Percentiles rank a stretch among this genome's conserved stretches.
phyloP scores from a whole-genome alignment of 2,113 vertebrate genomes.

The Nansenia antarctica region DNA sequence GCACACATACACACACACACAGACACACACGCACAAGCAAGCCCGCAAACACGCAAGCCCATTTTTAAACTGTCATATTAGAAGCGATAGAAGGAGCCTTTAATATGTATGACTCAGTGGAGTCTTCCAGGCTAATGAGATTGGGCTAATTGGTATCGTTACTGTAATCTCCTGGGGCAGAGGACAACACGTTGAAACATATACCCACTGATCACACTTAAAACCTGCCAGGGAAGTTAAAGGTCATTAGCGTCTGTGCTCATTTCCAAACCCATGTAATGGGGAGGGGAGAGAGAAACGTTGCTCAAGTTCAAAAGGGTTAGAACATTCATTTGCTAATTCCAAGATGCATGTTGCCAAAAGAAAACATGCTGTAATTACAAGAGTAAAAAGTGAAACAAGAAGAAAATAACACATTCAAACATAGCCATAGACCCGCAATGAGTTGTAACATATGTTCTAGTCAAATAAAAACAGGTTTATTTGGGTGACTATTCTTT shows the following conservation, averaged over 20 bases:
- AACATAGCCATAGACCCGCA: conserved; percentile 50
- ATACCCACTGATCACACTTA: conserved; percentile 71
- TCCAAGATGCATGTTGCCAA: conserved; percentile 71
- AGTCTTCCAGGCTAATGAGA: conserved; percentile 78
- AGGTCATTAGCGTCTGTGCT: conserved; percentile 74
- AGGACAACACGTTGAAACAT: conserved; percentile 72
- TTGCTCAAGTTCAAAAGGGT: conserved; percentile 62
- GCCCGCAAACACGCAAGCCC: conserved; percentile 22
- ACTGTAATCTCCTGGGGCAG: conserved; percentile 74
- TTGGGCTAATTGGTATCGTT: conserved; percentile 81
- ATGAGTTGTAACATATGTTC: conserved; percentile 50
- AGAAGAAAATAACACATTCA: conserved; percentile 56
- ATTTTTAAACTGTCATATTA: conserved; percentile 72
- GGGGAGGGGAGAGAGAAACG: conserved; percentile 54
- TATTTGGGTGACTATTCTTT: conserved; percentile 29
- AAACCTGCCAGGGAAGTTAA: conserved; percentile 73
- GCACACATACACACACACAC: conserved; percentile 16
- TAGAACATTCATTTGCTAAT: conserved; percentile 77
- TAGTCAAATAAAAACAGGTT: conserved; percentile 63
- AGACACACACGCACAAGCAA: conserved; percentile 33
- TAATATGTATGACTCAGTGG: conserved; percentile 71
- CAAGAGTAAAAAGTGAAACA: conserved; percentile 42
- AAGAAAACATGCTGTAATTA: conserved; percentile 73
- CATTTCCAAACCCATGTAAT: conserved; percentile 59
- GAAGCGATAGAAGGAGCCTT: conserved; percentile 63